Conservation (phyloP, 2,888 invertebrate species). For the Chirona hameri region DNA sequence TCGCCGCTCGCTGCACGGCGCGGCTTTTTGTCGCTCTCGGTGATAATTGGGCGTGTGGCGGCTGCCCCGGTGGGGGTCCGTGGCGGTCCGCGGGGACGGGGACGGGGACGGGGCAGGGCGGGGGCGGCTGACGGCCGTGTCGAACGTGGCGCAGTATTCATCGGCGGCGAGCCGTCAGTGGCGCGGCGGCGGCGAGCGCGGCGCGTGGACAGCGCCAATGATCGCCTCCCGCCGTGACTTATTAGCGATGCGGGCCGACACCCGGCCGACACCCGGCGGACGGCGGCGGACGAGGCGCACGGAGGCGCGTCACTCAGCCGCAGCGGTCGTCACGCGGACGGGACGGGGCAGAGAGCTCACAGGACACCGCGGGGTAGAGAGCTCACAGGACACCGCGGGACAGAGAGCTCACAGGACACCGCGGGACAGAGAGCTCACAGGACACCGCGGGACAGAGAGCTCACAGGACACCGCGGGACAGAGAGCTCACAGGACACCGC, state of each 20-base stretch:
- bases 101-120: neutral
- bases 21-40: neutral
- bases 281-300: no score
- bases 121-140: neutral
- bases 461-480: no score
- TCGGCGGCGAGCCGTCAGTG: neutral
- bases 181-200: neutral
- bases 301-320: no score
- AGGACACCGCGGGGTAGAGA: no score
- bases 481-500: no score
- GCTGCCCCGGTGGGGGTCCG: neutral
- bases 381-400: no score
- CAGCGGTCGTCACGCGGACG: no score
- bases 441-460: no score
- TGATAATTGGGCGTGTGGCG: neutral
- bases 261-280: neutral
- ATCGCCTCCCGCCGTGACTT: neutral
- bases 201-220: constrained; percentile 10
- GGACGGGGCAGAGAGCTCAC: no score
- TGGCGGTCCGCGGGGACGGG: neutral
- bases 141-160: neutral
- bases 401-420: no score
- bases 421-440: no score
- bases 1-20: neutral
- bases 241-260: neutral